phyloP scores from a whole-genome alignment of 1,140 invertebrate genomes.

The Saccostrea cuccullata region DNA sequence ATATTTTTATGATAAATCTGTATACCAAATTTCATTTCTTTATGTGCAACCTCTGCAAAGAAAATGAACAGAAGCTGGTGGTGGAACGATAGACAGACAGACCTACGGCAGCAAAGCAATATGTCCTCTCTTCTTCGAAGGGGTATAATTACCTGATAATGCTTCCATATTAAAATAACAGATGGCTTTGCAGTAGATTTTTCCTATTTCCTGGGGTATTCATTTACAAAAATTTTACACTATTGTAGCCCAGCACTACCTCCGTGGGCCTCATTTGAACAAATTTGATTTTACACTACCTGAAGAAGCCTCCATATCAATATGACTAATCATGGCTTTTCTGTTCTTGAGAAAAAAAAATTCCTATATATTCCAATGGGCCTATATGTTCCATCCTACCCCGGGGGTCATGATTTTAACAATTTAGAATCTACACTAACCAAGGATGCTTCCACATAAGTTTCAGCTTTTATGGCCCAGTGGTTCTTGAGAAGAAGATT shows the following conservation, averaged over 20 bases:
- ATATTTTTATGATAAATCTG: no score
- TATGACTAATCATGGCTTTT: neutral
- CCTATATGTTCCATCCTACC: no score
- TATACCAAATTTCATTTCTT: no score
- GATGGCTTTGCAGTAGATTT: no score
- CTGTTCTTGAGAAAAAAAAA: neutral
- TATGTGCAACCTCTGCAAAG: no score
- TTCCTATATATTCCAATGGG: neutral
- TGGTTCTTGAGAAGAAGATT: neutral
- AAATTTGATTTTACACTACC: neutral
- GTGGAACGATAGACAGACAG: no score
- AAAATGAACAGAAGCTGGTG: no score
- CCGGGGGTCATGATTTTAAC: neutral
- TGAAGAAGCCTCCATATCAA: neutral
- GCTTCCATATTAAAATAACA: no score
- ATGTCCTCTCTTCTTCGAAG: no score
- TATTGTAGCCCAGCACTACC: neutral
- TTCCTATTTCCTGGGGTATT: neutral
- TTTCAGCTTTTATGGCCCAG: neutral
- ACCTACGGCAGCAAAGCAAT: no score
- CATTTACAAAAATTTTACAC: neutral
- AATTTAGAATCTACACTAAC: neutral
- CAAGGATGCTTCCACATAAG: neutral
- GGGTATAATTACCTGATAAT: no score
- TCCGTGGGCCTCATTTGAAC: neutral